These are phyloP conservation scores for Smittia sp. DNA, from an alignment of 2,888 invertebrate species.

Conservation along the genomic window DNA sequence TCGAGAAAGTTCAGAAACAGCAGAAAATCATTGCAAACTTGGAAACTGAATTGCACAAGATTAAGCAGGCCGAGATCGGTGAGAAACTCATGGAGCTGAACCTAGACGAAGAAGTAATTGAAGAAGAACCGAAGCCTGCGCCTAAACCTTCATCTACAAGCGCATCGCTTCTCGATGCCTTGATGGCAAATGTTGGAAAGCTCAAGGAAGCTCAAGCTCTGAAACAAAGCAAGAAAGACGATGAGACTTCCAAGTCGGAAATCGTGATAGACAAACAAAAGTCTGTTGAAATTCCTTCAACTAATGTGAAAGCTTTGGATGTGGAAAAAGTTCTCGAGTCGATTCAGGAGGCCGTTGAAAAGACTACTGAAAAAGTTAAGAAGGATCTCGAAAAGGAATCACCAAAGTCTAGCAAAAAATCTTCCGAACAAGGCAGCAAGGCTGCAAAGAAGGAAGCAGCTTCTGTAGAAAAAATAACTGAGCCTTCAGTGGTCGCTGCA, in stretches of 20 bases:
- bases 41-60: conserved; percentile 30
- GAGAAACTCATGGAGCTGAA: not conserved
- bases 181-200: conserved; percentile 39
- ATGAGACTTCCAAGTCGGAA: not conserved
- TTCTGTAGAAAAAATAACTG: not conserved
- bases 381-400: not conserved
- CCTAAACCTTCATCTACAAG: not conserved
- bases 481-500: too few species aligned
- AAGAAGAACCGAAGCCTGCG: not conserved
- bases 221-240: not conserved
- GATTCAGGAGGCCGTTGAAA: not conserved
- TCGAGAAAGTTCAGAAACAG: conserved; percentile 37
- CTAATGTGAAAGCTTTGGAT: not conserved
- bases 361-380: not conserved
- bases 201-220: conserved; percentile 31
- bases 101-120: not conserved
- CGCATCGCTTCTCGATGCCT: conserved; percentile 19
- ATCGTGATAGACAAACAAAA: not conserved
- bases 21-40: conserved; percentile 35
- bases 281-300: not conserved
- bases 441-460: not conserved
- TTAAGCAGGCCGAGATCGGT: conserved; percentile 21
- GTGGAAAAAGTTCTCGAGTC: not conserved
- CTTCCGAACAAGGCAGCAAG: not conserved
- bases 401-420: not conserved